Conservation (phyloP, 2,797 vertebrate species). For the Naso thynnoides region DNA sequence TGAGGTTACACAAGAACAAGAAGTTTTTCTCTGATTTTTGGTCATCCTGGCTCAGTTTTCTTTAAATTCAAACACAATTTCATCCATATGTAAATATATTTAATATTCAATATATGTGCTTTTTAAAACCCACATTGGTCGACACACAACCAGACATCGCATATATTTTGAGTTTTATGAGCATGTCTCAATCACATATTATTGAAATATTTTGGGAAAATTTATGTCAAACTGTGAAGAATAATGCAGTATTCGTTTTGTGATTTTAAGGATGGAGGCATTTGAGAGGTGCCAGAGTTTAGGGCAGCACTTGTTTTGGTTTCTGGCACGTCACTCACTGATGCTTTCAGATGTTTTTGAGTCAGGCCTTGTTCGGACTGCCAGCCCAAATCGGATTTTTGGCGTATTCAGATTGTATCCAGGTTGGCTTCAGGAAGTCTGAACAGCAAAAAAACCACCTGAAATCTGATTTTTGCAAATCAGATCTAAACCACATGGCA, state of each 20-base stretch:
- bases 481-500: no score
- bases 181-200: not conserved
- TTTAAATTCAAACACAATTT: not conserved
- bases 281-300: not conserved
- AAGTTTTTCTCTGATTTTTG: not conserved
- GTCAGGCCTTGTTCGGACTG: no score
- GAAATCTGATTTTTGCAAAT: no score
- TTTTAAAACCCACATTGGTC: not conserved
- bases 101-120: not conserved
- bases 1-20: no score
- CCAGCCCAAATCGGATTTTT: no score
- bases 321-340: slow-evolving; percentile 47
- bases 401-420: no score
- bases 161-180: not conserved
- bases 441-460: no score
- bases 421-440: no score
- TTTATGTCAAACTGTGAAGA: not conserved
- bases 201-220: not conserved
- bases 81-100: not conserved
- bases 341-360: slow-evolving; percentile 77
- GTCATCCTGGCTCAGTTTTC: not conserved
- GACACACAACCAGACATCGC: not conserved
- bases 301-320: slow-evolving; percentile 30
- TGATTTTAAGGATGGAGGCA: slow-evolving; percentile 6
- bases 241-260: not conserved